Base-by-base conservation (phyloP, 2,113 vertebrate species). In the Mustela nigripes region DNA sequence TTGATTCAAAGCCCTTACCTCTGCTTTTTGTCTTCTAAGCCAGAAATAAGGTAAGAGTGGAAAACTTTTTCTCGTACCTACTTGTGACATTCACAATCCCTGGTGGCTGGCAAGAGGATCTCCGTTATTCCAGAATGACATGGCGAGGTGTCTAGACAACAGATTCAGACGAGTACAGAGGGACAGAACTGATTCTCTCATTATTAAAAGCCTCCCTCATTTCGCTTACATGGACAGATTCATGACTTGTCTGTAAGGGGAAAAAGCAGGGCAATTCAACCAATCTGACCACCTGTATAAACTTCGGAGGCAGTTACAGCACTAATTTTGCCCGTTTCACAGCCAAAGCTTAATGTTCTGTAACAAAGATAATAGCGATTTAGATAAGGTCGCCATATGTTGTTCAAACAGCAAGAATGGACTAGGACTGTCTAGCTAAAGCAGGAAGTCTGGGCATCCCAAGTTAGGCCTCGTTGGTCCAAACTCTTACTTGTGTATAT, bases 1-100 rank as follows among this genome's bases (percentile, higher is more conserved):
- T 24, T 50, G 63, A 94, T 84, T 88, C 58, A 94, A 78, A 98
- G 58, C 10, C 39, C 63, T 69, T 69, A 45, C 79, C 79, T 91
- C 36, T 90, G 3, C 39, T 48, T 92, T 80, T 95, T 81, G 24
- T 88, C 76, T 95, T 58, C n/a, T 73, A 93, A 86, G 15, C 16
- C 85, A 89, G 62, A 85, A 78, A 60, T 45, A 84, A 93, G 11
- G 87, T 7, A 80, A 80, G 83, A 28, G 33, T 16, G 19, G 84
- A 50, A 97, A 26, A 79, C 28, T 69, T 91, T 65, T 85, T 56
- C 69, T 79, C 0, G 0, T 74, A 67, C n/a, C 39, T 50, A 1
- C 36, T 65, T 24, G 62, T 82, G 53, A 82, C n/a, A 33, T 74
- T 93, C 82, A 78, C 91, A 89, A 33, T 89, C 60, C 60, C 87